phyloP scores from a whole-genome alignment of 2,888 invertebrate genomes.

The Netelia melanura region DNA sequence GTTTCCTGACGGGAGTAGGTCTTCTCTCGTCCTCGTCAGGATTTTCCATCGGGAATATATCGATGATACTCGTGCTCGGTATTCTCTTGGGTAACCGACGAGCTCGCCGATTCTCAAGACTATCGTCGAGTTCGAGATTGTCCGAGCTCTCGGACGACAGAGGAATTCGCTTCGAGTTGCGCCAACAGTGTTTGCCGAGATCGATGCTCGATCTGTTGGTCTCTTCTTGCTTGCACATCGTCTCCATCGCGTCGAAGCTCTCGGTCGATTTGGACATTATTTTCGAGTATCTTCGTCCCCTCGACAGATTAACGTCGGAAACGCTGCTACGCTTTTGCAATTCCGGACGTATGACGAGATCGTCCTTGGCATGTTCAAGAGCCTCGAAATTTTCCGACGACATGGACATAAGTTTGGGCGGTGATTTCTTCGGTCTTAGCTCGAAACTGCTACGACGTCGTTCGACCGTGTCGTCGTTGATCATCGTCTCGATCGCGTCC shows the following conservation, averaged over 20 bases:
- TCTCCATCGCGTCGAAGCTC: slow-evolving; percentile 77
- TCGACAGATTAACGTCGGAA: slow-evolving; percentile 79
- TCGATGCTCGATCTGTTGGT: slow-evolving; percentile 62
- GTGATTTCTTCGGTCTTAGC: slow-evolving; percentile 70
- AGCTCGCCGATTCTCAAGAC: slow-evolving; percentile 77
- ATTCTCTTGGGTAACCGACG: slow-evolving; percentile 79
- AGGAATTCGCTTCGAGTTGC: slow-evolving; percentile 73
- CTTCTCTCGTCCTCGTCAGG: slow-evolving; percentile 72
- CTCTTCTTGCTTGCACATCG: slow-evolving; percentile 68
- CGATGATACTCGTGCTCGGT: slow-evolving; percentile 77
- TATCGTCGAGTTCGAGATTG: slow-evolving; percentile 80
- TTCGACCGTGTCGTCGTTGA: slow-evolving; percentile 75
- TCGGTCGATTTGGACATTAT: slow-evolving; percentile 81
- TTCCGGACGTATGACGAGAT: slow-evolving; percentile 65
- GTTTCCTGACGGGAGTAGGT: slow-evolving; percentile 73
- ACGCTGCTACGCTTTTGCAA: slow-evolving; percentile 79
- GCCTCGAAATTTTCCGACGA: slow-evolving; percentile 82
- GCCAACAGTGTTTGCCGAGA: slow-evolving; percentile 68
- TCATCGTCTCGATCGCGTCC: slow-evolving; percentile 77
- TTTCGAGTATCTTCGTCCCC: slow-evolving; percentile 74
- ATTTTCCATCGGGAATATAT: slow-evolving; percentile 72
- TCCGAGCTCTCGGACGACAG: slow-evolving; percentile 82
- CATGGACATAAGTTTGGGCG: slow-evolving; percentile 79
- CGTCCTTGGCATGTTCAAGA: slow-evolving; percentile 67
- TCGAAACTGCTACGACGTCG: slow-evolving; percentile 78